Evolutionary conservation across 2,113 vertebrate genomes (phyloP), one percentile per base, ranked within the genome.

Genomic region (Nannospalax galili): DNA sequence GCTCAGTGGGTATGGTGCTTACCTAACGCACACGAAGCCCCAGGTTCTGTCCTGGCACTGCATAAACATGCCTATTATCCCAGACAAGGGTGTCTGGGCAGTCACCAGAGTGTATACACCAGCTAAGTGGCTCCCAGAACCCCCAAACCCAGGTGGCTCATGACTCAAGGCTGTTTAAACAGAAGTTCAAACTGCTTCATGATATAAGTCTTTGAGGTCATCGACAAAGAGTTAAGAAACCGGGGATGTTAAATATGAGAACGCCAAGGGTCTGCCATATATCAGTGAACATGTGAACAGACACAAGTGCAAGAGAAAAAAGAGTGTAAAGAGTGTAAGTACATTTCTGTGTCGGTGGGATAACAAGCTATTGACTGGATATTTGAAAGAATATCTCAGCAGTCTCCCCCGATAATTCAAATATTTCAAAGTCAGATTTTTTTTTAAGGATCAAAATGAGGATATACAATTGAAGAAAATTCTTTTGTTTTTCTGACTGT

Each of bases 141-240:
- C 52, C 69, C 40, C 11, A 16, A 0, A 11, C 74, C 81, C 93
- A 95, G 77, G 84, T 65, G 70, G 81, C 88, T 30, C 8, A 84
- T 24, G 64, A 93, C 77, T 95, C 94, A 94, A 77, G 94, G 92
- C 88, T 82, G 58, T 80, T 84, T 22, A 15, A 93, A 81, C 90
- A 72, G 42, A 84, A 92, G 67, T 95, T 93, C 95, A 95, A 96
- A 96, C 80, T 94, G 67, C 74, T 81, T 40, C 64, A 65, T 5
- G 2, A 82, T 96, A 95, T 96, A 93, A 93, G 92, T 95, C 92
- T 96, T 93, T 94, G 88, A 94, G 96, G 81, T 96, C 96, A 91
- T 97, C 88, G 95, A 92, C 92, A 93, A 92, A 96, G 42, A 95
- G 74, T 60, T 88, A n/a, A n/a, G 88, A 91, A 93, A 86, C 85